phyloP scores from a whole-genome alignment of 2,113 vertebrate species.

The Equus quagga region DNA sequence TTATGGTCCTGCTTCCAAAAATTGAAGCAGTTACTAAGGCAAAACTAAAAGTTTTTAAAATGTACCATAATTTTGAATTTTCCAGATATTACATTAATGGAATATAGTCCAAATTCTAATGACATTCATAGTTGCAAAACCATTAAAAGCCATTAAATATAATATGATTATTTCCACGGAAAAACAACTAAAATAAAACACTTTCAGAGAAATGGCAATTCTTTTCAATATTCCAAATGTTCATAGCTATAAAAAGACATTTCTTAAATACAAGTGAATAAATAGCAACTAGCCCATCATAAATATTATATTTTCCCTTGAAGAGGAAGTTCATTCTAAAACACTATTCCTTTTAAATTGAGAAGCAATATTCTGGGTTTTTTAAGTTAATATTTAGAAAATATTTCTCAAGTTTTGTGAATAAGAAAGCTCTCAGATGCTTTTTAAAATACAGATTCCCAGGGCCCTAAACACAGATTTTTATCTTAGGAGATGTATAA shows the following conservation, averaged over 20 bases:
- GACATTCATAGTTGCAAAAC: constrained; percentile 32
- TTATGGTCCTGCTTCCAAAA: constrained; percentile 31
- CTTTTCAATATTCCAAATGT: neutral
- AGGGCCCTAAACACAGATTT: neutral
- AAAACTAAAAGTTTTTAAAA: constrained; percentile 28
- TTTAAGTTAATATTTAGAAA: neutral
- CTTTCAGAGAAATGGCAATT: neutral
- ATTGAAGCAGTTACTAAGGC: constrained; percentile 42
- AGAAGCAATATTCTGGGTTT: neutral
- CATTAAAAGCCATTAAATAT: constrained; percentile 52
- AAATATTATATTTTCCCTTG: neutral
- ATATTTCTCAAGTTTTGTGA: constrained; percentile 10
- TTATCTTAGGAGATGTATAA: neutral
- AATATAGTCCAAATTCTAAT: constrained; percentile 37
- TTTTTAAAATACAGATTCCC: neutral
- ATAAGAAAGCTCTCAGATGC: neutral
- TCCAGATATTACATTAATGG: constrained; percentile 30
- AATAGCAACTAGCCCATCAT: neutral
- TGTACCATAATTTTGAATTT: neutral
- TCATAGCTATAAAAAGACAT: neutral
- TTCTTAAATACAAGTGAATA: constrained; percentile 40
- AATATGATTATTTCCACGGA: neutral
- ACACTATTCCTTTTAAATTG: neutral
- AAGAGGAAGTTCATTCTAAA: neutral
- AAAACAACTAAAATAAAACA: constrained; percentile 33